These are phyloP conservation scores for Taurulus bubalis DNA, from an alignment of 2,113 vertebrate species.

Conservation along the genomic window DNA sequence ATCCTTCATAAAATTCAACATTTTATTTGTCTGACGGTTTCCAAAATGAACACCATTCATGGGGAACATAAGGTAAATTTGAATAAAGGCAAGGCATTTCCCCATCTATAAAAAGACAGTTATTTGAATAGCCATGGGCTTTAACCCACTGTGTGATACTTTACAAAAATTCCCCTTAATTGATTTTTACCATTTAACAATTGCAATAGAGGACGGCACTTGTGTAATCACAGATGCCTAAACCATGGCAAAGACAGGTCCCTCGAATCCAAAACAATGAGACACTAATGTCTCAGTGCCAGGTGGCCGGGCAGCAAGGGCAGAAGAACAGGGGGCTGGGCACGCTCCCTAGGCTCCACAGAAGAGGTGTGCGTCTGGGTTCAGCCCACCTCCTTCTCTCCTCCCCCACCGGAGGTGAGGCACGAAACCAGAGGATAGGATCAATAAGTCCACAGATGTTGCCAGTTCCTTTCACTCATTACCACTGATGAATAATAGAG, in stretches of 20 bases:
- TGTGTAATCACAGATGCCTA: not conserved
- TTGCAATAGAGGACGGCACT: not conserved
- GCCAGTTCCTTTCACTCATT: conserved; percentile 77
- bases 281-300: conserved; percentile 42
- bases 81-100: not conserved
- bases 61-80: not conserved
- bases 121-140: not conserved
- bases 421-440: conserved; percentile 73
- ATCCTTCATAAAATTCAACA: conserved; percentile 41
- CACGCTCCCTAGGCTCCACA: conserved; percentile 18
- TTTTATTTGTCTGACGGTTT: conserved; percentile 33
- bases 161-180: not conserved
- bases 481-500: conserved; percentile 82
- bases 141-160: not conserved
- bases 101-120: not conserved
- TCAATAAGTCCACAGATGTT: conserved; percentile 80
- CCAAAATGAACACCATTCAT: conserved; percentile 18
- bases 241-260: not conserved
- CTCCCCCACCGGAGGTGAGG: conserved; percentile 65
- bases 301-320: conserved; percentile 38
- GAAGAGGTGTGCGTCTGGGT: conserved; percentile 39
- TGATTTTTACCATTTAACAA: not conserved
- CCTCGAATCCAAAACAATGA: conserved; percentile 34
- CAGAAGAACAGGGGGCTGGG: conserved; percentile 15
- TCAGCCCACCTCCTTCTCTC: conserved; percentile 16